Percentiles rank a stretch among this genome's conserved stretches.
Conservation (phyloP, 1,140 invertebrate species). For the Euura saliciscinereae region DNA sequence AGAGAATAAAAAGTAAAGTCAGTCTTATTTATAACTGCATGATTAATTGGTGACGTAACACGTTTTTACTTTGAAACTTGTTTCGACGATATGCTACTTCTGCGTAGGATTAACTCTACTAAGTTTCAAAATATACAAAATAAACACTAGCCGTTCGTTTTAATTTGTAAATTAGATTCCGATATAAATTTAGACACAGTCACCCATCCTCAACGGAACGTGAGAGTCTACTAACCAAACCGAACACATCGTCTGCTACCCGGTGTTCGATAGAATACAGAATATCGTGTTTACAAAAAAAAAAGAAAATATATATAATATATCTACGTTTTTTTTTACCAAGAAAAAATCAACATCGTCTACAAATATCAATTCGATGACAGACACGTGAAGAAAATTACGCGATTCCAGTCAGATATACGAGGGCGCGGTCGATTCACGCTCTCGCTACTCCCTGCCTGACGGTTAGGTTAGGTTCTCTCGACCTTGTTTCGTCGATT, state of each 20-base stretch:
- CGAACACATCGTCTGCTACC: background rate
- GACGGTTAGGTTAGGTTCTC: background rate
- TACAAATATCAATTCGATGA: too few relatives aligned
- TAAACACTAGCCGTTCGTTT: background rate
- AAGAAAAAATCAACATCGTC: too few relatives aligned
- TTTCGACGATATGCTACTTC: background rate
- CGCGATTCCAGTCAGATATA: background rate
- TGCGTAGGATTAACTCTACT: background rate
- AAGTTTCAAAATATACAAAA: background rate
- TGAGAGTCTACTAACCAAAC: background rate
- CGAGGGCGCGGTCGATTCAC: background rate
- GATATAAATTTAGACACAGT: too few relatives aligned
- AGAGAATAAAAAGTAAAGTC: background rate
- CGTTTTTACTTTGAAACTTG: background rate
- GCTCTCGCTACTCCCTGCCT: too few relatives aligned
- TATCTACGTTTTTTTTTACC: too few relatives aligned
- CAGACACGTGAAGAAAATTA: background rate
- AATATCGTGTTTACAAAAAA: too few relatives aligned
- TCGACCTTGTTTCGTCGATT: constrained; percentile 12
- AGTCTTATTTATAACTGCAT: background rate
- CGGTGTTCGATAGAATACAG: background rate
- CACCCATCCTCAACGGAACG: too few relatives aligned
- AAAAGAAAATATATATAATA: too few relatives aligned
- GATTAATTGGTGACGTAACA: background rate
- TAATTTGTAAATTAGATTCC: background rate